phyloP scores from a whole-genome alignment of 2,113 vertebrate genomes.

The Eulemur macaco region DNA sequence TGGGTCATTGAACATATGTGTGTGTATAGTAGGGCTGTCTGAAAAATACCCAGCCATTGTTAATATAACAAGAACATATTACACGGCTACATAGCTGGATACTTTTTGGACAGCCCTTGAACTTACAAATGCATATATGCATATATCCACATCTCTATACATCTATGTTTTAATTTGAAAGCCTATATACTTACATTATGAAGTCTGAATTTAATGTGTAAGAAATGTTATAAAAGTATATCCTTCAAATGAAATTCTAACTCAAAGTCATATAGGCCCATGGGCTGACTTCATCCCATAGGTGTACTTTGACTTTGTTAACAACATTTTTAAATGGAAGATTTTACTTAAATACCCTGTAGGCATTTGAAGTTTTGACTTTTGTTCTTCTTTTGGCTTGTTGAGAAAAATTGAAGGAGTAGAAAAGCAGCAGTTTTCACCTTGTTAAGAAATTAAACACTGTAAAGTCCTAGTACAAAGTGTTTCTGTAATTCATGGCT shows the following conservation, averaged over 20 bases:
- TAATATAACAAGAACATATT: too few species aligned
- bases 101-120: too few species aligned
- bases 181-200: not conserved
- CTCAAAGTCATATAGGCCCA: not conserved
- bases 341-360: not conserved
- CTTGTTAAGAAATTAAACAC: not conserved
- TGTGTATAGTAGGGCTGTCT: too few species aligned
- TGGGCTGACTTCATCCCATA: not conserved
- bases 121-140: not conserved
- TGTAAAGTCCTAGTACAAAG: not conserved
- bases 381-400: not conserved
- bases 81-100: too few species aligned
- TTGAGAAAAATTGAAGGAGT: not conserved
- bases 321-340: not conserved
- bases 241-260: not conserved
- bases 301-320: not conserved
- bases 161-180: not conserved
- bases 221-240: not conserved
- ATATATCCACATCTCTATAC: not conserved
- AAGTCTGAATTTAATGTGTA: not conserved
- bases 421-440: not conserved
- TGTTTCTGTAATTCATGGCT: not conserved
- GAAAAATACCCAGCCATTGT: too few species aligned
- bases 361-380: not conserved
- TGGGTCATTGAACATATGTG: not conserved